Evolutionary conservation across 2,888 invertebrate species (phyloP).

Genomic region (Plusia festucae): DNA sequence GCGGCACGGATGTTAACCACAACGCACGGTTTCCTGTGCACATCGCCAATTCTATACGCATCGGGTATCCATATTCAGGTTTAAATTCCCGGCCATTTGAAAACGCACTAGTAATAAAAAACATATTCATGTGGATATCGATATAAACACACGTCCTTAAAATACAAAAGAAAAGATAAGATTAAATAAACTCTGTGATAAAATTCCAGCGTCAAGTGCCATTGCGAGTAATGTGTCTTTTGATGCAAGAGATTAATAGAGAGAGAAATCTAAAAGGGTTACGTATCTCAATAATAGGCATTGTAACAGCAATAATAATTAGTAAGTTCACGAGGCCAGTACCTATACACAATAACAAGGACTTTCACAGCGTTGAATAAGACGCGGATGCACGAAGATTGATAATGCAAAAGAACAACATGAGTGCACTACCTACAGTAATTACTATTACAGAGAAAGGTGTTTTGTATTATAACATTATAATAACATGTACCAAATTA

Average conservation of each 20-base stretch:
- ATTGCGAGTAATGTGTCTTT: conserved; percentile 25
- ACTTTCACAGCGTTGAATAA: conserved; percentile 78
- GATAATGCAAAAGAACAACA: conserved; percentile 78
- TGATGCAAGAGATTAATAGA: conserved; percentile 40
- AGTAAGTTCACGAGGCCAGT: conserved; percentile 69
- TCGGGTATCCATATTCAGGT: conserved; percentile 50
- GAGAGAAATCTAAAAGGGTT: conserved; percentile 55
- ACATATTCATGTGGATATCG: conserved; percentile 71
- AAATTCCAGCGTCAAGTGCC: conserved; percentile 58
- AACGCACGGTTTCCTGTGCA: conserved; percentile 73
- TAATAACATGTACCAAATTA: conserved; percentile 80
- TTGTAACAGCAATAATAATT: conserved; percentile 70
- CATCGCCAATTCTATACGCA: conserved; percentile 66
- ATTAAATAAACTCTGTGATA: conserved; percentile 52
- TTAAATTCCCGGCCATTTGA: conserved; percentile 44
- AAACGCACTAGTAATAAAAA: conserved; percentile 66
- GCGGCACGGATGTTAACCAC: conserved; percentile 80
- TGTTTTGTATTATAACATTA: conserved; percentile 75
- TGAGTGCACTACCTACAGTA: conserved; percentile 75
- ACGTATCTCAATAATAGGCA: conserved; percentile 53
- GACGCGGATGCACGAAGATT: conserved; percentile 75
- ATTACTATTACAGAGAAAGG: conserved; percentile 81
- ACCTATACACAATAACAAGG: conserved; percentile 72
- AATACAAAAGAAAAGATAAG: conserved; percentile 43
- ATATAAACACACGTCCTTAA: conserved; percentile 64